phyloP scores from a whole-genome alignment of 2,888 invertebrate species.

The Peribatodes rhomboidaria region DNA sequence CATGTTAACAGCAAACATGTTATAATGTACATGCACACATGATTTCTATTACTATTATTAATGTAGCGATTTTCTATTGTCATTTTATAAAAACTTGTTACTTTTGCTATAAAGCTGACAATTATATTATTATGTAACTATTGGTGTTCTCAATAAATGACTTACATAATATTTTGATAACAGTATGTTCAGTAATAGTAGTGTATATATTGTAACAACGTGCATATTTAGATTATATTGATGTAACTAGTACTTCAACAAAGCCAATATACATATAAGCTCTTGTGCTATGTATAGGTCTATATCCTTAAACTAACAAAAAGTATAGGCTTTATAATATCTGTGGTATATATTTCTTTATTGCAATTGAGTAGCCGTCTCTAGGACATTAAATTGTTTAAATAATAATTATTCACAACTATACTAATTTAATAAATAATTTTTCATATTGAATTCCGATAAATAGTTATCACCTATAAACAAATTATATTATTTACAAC shows the following conservation, averaged over 20 bases:
- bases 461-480: constrained; percentile 13
- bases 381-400: neutral
- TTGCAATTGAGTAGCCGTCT: constrained; percentile 17
- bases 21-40: neutral
- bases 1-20: too few relatives aligned
- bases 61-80: neutral
- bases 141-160: too few relatives aligned
- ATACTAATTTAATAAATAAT: constrained; percentile 29
- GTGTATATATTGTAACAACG: neutral
- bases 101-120: neutral
- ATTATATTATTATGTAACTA: too few relatives aligned
- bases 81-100: too few relatives aligned
- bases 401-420: constrained; percentile 6
- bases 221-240: neutral
- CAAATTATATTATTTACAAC: constrained; percentile 3
- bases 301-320: constrained; percentile 16
- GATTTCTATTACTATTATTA: neutral
- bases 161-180: too few relatives aligned
- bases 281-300: constrained; percentile 41
- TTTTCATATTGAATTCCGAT: constrained; percentile 14
- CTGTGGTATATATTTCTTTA: constrained; percentile 12
- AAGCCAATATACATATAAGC: constrained; percentile 35
- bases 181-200: neutral
- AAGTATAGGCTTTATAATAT: constrained; percentile 16
- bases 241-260: neutral